Conservation (phyloP, 2,113 vertebrate species). For the Gobius niger region DNA sequence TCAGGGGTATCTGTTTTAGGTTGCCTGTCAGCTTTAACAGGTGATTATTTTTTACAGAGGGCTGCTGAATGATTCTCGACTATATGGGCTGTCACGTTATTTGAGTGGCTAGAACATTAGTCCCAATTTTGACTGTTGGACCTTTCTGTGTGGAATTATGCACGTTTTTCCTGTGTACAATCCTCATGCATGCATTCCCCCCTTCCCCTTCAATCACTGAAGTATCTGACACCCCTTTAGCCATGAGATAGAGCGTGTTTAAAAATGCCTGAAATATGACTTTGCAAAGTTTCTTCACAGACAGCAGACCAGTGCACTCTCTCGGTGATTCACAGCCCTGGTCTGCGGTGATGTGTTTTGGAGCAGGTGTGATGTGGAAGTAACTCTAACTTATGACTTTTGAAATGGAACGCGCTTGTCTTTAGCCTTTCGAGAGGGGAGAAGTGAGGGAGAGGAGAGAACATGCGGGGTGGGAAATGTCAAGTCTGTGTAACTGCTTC, state of each 20-base stretch:
- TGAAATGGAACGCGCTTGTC: slow-evolving; percentile 48
- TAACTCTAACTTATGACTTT: slow-evolving; percentile 45
- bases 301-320: neutral
- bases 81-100: too few species aligned
- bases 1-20: too few species aligned
- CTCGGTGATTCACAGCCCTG: slow-evolving; percentile 11
- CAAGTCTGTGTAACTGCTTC: slow-evolving; percentile 62
- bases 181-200: too few species aligned
- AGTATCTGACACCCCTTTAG: neutral
- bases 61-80: too few species aligned
- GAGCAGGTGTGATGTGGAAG: slow-evolving; percentile 41
- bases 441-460: slow-evolving; percentile 25
- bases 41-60: too few species aligned
- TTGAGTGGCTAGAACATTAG: too few species aligned
- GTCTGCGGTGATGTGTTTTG: slow-evolving; percentile 29
- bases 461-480: slow-evolving; percentile 54
- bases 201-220: neutral
- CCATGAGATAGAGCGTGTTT: neutral
- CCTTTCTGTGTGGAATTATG: too few species aligned
- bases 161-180: too few species aligned
- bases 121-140: too few species aligned
- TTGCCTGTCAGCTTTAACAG: too few species aligned
- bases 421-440: slow-evolving; percentile 48
- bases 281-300: slow-evolving; percentile 2
- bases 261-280: neutral